Conservation (phyloP, 1,140 invertebrate genomes). For the Drosophila asahinai region DNA sequence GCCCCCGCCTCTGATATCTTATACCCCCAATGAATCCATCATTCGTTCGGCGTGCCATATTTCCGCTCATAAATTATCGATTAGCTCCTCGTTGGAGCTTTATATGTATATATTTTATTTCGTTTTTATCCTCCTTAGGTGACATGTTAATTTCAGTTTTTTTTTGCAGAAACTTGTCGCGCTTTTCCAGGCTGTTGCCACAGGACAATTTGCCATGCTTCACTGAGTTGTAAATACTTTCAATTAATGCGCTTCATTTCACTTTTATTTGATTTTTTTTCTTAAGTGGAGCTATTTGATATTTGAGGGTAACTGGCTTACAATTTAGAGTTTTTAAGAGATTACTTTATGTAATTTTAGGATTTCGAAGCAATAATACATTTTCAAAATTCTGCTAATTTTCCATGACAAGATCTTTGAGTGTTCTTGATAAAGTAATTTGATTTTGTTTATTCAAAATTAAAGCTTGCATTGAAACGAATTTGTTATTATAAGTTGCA, state of each 20-base stretch:
- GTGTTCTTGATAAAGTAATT: too few species aligned
- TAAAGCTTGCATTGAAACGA: too few species aligned
- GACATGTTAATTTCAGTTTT: constrained; percentile 74
- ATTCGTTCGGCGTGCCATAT: constrained; percentile 54
- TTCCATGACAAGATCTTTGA: too few species aligned
- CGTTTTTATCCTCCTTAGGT: constrained; percentile 29
- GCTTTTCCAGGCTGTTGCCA: constrained; percentile 37
- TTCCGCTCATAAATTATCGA: constrained; percentile 78
- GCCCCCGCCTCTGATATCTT: neutral
- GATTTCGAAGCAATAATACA: neutral
- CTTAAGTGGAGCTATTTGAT: too few species aligned
- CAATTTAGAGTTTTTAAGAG: neutral
- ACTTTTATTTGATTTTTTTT: constrained; percentile 31
- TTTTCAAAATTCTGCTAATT: neutral
- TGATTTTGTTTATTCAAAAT: too few species aligned
- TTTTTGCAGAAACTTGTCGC: constrained; percentile 50
- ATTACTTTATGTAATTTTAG: neutral
- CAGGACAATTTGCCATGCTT: constrained; percentile 46
- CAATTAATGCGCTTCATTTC: constrained; percentile 54
- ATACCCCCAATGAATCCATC: constrained; percentile 37
- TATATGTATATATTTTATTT: neutral
- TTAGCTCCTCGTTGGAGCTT: constrained; percentile 55
- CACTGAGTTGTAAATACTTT: constrained; percentile 63
- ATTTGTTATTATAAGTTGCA: too few species aligned
- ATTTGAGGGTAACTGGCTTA: neutral